Evolutionary conservation across 1,140 invertebrate genomes (phyloP).

Genomic region (Drosophila nebulosa): DNA sequence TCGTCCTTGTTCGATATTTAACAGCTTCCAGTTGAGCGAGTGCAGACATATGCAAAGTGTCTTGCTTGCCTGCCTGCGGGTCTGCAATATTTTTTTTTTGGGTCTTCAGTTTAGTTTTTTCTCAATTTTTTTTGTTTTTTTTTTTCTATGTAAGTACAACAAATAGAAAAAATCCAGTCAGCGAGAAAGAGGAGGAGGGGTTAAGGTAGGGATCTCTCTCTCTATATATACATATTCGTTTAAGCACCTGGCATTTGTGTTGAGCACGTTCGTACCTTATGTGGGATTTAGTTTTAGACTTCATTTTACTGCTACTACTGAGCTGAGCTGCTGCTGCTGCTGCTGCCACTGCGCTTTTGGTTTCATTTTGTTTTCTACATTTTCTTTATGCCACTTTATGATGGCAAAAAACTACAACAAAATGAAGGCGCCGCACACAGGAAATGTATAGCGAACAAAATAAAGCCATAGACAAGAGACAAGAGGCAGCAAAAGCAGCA

Average conservation of each 20-base stretch:
- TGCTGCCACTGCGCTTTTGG: slow-evolving; percentile 65
- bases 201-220: background rate
- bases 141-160: slow-evolving; percentile 40
- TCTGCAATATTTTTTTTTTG: slow-evolving; percentile 64
- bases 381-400: slow-evolving; percentile 73
- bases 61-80: slow-evolving; percentile 52
- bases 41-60: slow-evolving; percentile 58
- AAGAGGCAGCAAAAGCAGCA: no score
- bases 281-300: slow-evolving; percentile 78
- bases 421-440: slow-evolving; percentile 29
- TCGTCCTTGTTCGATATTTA: slow-evolving; percentile 73
- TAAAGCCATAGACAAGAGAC: slow-evolving; percentile 72
- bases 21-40: slow-evolving; percentile 70
- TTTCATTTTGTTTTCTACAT: slow-evolving; percentile 56
- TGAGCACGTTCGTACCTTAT: slow-evolving; percentile 78
- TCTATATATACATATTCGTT: slow-evolving; percentile 17
- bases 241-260: slow-evolving; percentile 79
- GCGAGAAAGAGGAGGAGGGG: slow-evolving; percentile 17
- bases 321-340: background rate
- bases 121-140: background rate
- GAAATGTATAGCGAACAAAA: slow-evolving; percentile 51
- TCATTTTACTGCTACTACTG: slow-evolving; percentile 60
- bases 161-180: slow-evolving; percentile 67
- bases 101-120: slow-evolving; percentile 35
- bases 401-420: slow-evolving; percentile 44